A percentile compares a stretch with the other conserved stretches of the same genome.
These are phyloP conservation scores for Oegoconia quadripuncta DNA, from an alignment of 2,888 invertebrate genomes.

Conservation along the genomic window DNA sequence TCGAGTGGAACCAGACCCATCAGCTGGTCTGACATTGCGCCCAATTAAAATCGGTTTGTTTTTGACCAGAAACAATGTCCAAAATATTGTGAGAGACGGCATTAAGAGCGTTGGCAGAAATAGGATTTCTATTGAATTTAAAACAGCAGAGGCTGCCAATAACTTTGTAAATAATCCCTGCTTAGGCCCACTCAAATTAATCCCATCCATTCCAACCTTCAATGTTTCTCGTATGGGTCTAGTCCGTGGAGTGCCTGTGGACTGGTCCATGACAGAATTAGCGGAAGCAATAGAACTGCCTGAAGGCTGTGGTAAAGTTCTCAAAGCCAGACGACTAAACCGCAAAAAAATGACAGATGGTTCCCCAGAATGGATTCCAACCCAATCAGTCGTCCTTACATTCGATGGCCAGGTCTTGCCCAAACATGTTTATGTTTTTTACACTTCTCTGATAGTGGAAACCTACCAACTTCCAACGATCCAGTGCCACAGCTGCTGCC, in stretches of 20 bases:
- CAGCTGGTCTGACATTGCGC: constrained; percentile 3
- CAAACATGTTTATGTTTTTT: constrained; percentile 3
- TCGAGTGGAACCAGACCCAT: constrained; percentile 2
- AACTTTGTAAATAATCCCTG: constrained; percentile 4
- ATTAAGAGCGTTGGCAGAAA: constrained; percentile 15
- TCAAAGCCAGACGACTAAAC: constrained; percentile 15
- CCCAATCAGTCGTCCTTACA: constrained; percentile 12
- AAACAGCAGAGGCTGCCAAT: constrained; percentile 10
- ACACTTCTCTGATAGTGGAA: constrained; percentile 9
- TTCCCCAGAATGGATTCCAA: constrained; percentile 9
- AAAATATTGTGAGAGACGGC: constrained; percentile 8
- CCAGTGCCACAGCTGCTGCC: constrained; percentile 19
- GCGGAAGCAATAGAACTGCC: constrained; percentile 3
- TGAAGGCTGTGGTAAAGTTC: constrained; percentile 4
- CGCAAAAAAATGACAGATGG: neutral
- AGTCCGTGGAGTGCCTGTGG: constrained; percentile 1
- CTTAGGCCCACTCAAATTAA: constrained; percentile 3
- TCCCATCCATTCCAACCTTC: constrained; percentile 4
- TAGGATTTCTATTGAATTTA: constrained; percentile 11
- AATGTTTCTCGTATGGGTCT: constrained; percentile 9
- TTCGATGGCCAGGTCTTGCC: constrained; percentile 10
- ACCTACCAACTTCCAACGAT: constrained; percentile 13
- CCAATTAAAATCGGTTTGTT: constrained; percentile 13
- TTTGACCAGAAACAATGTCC: constrained; percentile 9
- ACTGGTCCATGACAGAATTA: constrained; percentile 10